Conservation (phyloP, 2,888 invertebrate species). For the Mythimna impura region DNA sequence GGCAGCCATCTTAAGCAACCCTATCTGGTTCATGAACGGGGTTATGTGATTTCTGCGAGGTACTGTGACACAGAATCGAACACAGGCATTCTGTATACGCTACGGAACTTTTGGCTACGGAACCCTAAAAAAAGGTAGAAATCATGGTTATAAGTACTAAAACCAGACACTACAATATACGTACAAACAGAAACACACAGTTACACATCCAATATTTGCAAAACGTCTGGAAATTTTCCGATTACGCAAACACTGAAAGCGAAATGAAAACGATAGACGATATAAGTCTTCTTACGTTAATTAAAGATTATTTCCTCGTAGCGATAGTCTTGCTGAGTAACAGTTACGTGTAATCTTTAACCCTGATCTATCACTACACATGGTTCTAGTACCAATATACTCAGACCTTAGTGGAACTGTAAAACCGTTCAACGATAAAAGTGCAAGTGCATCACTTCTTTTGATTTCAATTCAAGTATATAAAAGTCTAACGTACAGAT, state of each 20-base stretch:
- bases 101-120: too few species aligned
- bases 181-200: not conserved
- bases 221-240: constrained; percentile 39
- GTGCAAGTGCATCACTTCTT: constrained; percentile 31
- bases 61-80: too few species aligned
- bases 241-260: constrained; percentile 27
- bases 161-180: not conserved
- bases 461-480: not conserved
- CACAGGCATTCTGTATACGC: too few species aligned
- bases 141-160: not conserved
- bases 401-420: constrained; percentile 6
- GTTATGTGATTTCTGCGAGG: too few species aligned
- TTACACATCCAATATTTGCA: constrained; percentile 32
- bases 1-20: too few species aligned
- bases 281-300: constrained; percentile 4
- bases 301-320: constrained; percentile 24
- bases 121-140: too few species aligned
- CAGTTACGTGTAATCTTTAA: constrained; percentile 29
- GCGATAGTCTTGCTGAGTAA: not conserved
- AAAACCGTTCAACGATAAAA: constrained; percentile 29
- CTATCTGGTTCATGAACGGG: too few species aligned
- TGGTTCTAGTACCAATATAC: constrained; percentile 35
- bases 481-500: not conserved
- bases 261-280: constrained; percentile 16
- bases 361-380: constrained; percentile 27